Percentiles rank a stretch among this genome's conserved stretches.
Evolutionary conservation across 2,888 invertebrate species (phyloP).

Genomic region (Lithosia quadra): DNA sequence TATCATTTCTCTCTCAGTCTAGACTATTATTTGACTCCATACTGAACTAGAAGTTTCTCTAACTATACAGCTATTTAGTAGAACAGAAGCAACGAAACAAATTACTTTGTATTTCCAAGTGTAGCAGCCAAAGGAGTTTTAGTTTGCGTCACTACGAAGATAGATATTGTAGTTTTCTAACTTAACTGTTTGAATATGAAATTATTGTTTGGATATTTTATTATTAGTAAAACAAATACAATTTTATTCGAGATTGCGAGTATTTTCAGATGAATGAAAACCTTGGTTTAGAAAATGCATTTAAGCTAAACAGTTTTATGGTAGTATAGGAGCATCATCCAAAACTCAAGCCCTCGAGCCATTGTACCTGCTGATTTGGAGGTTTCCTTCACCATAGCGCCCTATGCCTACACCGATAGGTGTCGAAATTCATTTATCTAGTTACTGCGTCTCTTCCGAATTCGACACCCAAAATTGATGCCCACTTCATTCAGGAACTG

Average conservation of each 20-base stretch:
- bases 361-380: no score
- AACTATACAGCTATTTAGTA: constrained; percentile 21
- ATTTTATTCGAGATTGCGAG: neutral
- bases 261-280: no score
- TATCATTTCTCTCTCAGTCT: constrained; percentile 6
- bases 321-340: no score
- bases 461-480: no score
- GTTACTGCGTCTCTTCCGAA: no score
- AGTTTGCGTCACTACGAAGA: constrained; percentile 30
- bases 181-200: constrained; percentile 24
- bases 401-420: no score
- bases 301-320: no score
- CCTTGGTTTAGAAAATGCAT: no score
- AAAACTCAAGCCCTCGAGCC: no score
- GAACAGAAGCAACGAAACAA: constrained; percentile 35
- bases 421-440: no score
- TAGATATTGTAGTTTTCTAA: constrained; percentile 37
- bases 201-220: constrained; percentile 14
- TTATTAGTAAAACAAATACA: constrained; percentile 8
- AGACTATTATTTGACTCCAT: constrained; percentile 24
- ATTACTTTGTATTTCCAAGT: constrained; percentile 43
- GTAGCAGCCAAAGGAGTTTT: constrained; percentile 31
- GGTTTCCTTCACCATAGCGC: no score
- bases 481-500: no score
- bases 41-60: constrained; percentile 17